Conservation (phyloP, 2,888 invertebrate genomes). For the Phyllotreta striolata region DNA sequence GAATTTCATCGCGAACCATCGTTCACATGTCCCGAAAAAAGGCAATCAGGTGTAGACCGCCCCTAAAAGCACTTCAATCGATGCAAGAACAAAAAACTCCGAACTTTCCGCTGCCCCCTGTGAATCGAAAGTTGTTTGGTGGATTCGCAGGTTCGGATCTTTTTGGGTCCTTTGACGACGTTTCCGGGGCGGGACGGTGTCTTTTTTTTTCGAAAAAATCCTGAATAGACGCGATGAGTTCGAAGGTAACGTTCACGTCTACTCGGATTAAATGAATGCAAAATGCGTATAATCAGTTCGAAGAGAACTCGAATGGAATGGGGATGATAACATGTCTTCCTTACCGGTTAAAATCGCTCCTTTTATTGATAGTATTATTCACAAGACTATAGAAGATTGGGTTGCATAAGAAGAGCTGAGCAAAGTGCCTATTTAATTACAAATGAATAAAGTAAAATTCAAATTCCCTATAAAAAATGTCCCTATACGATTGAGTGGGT, state of each 20-base stretch:
- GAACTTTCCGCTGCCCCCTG: constrained; percentile 45
- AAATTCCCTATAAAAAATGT: no score
- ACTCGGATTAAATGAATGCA: not conserved
- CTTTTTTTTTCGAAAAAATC: constrained; percentile 5
- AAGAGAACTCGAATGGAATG: no score
- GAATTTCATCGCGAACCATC: constrained; percentile 48
- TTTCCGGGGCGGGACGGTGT: constrained; percentile 47
- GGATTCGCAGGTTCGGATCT: constrained; percentile 42
- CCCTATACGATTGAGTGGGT: no score
- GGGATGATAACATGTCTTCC: no score
- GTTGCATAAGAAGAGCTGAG: no score
- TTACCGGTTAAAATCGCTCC: no score
- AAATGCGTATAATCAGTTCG: no score
- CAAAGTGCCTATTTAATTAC: no score
- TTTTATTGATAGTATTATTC: no score
- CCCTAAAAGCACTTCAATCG: constrained; percentile 50
- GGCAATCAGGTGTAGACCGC: constrained; percentile 55
- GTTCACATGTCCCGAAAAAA: constrained; percentile 49
- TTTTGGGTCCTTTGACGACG: constrained; percentile 44
- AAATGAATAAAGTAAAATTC: no score
- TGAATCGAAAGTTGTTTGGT: constrained; percentile 44
- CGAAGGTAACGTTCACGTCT: constrained; percentile 24
- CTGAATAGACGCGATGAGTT: constrained; percentile 16
- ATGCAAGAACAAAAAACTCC: constrained; percentile 47
- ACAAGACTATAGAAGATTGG: no score